Conservation (phyloP, 1,140 invertebrate species). For the Dinothrombium tinctorium region DNA sequence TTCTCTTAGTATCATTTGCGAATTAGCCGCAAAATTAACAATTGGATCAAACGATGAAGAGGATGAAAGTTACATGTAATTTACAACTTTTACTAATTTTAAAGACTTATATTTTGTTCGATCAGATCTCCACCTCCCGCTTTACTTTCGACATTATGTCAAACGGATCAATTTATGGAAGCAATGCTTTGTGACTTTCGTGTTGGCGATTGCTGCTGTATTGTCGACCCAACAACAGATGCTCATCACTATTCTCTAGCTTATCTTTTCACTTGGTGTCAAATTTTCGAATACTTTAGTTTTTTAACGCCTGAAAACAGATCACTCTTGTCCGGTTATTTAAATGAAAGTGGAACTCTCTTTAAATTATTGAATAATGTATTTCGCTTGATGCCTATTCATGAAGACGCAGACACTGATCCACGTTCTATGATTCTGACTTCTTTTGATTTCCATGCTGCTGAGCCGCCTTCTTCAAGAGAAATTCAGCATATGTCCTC, state of each 20-base stretch:
- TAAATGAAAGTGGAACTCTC: slow-evolving; percentile 30
- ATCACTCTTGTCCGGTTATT: slow-evolving; percentile 5
- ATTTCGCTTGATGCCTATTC: slow-evolving; percentile 34
- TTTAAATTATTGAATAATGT: slow-evolving; percentile 30
- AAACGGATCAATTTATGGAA: slow-evolving; percentile 12
- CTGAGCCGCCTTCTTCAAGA: too few relatives aligned
- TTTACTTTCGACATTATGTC: slow-evolving; percentile 5
- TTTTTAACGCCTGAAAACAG: slow-evolving; percentile 30
- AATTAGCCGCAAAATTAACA: background rate
- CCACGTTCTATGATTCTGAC: background rate
- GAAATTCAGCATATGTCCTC: slow-evolving; percentile 36
- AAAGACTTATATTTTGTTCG: too few relatives aligned
- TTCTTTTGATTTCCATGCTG: too few relatives aligned
- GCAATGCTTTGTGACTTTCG: slow-evolving; percentile 16
- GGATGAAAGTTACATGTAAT: background rate
- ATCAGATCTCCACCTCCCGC: background rate
- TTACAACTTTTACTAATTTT: too few relatives aligned
- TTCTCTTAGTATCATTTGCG: too few relatives aligned
- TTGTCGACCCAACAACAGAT: slow-evolving; percentile 33
- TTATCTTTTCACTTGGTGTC: slow-evolving; percentile 47
- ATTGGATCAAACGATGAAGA: background rate
- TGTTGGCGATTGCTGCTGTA: slow-evolving; percentile 29
- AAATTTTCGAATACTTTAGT: slow-evolving; percentile 39
- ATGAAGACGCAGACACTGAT: background rate
- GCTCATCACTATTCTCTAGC: slow-evolving; percentile 33